Conservation (phyloP, 2,888 invertebrate genomes). For the Mellilla xanthometata region DNA sequence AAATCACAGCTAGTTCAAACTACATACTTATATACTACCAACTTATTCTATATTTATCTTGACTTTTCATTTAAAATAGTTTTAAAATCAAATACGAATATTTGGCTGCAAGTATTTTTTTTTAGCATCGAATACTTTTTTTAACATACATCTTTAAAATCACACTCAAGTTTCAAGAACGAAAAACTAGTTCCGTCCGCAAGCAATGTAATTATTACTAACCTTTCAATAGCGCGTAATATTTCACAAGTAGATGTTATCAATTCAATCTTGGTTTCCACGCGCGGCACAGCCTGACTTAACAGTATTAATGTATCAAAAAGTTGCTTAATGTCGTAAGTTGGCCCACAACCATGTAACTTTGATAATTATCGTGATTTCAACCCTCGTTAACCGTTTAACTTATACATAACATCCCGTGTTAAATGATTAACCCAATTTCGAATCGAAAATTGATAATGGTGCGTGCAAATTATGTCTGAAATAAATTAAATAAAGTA, state of each 20-base stretch:
- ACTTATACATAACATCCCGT: slow-evolving; percentile 29
- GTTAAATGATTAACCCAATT: slow-evolving; percentile 32
- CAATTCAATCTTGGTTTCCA: slow-evolving; percentile 22
- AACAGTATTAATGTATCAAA: slow-evolving; percentile 40
- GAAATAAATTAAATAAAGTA: no score
- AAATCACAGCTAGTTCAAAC: no score
- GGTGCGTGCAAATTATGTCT: slow-evolving; percentile 2
- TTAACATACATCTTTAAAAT: no score
- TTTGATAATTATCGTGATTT: slow-evolving; percentile 34
- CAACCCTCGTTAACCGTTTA: slow-evolving; percentile 30
- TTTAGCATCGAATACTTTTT: no score
- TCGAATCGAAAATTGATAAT: slow-evolving; percentile 16
- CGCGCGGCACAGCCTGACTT: slow-evolving; percentile 23
- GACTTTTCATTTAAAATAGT: no score
- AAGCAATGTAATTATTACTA: no score
- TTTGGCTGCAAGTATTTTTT: no score
- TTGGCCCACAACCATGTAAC: slow-evolving; percentile 29
- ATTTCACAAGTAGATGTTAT: slow-evolving; percentile 20
- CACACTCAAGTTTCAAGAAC: no score
- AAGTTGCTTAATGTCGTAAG: slow-evolving; percentile 37
- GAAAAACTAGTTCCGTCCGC: no score
- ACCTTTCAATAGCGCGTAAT: slow-evolving; percentile 25
- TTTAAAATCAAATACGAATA: no score
- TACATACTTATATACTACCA: no score
- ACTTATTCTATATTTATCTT: no score